Conservation (phyloP, 2,797 vertebrate species). For the Zenarchopterus dispar region DNA sequence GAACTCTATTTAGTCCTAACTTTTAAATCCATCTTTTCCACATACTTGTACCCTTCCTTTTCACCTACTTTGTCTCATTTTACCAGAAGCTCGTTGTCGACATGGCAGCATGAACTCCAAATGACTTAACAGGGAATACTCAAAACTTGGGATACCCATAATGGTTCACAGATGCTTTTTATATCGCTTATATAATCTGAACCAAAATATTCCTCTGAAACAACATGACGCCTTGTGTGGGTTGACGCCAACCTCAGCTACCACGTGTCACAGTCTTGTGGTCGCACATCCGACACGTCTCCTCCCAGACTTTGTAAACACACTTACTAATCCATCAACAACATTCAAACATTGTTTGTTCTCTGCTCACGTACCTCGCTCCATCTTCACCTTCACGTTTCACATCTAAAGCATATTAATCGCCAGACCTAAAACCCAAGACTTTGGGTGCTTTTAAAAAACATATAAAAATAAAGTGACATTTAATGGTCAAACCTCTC, state of each 20-base stretch:
- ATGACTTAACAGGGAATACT: no score
- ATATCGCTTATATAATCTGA: conserved; percentile 16
- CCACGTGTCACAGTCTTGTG: conserved; percentile 12
- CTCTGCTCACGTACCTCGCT: conserved; percentile 39
- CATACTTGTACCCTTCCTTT: conserved; percentile 20
- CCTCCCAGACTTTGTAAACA: background rate
- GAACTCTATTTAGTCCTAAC: background rate
- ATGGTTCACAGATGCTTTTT: conserved; percentile 28
- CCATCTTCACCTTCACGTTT: conserved; percentile 43
- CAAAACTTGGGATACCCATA: conserved; percentile 6
- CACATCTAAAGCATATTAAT: conserved; percentile 23
- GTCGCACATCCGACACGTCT: background rate
- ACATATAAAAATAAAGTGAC: conserved; percentile 48
- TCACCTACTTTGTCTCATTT: conserved; percentile 2
- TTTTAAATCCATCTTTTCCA: conserved; percentile 2
- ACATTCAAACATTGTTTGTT: background rate
- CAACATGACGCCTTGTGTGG: conserved; percentile 2
- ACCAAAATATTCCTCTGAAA: conserved; percentile 21
- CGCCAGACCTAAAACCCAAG: conserved; percentile 2
- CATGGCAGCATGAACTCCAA: conserved; percentile 18
- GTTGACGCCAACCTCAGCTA: conserved; percentile 13
- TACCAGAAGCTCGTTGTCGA: conserved; percentile 21
- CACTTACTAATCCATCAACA: conserved; percentile 4
- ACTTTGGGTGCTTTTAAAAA: conserved; percentile 6
- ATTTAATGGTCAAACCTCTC: conserved; percentile 21